Evolutionary conservation across 1,140 invertebrate genomes (phyloP).

Genomic region (Apocrypta bakeri): DNA sequence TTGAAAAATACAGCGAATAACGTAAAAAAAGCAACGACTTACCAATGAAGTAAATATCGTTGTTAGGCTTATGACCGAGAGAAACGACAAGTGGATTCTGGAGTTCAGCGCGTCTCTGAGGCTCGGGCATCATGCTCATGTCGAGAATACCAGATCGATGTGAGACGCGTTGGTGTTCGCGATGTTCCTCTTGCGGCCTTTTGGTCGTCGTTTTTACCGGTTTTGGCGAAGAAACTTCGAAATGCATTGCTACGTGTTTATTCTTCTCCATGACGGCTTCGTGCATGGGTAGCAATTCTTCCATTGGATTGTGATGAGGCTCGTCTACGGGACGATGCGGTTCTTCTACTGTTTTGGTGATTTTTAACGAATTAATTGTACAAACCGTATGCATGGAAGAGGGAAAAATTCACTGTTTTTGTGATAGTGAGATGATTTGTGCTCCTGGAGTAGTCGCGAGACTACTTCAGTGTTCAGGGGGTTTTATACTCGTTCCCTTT

Average conservation of each 20-base stretch:
- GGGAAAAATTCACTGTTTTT: too few species aligned
- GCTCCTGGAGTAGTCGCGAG: too few species aligned
- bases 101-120: slow-evolving; percentile 58
- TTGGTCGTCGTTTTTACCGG: not conserved
- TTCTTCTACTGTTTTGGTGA: not conserved
- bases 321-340: not conserved
- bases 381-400: too few species aligned
- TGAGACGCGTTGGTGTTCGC: not conserved
- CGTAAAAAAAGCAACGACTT: too few species aligned
- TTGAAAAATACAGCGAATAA: too few species aligned
- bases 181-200: not conserved
- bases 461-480: too few species aligned
- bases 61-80: slow-evolving; percentile 59
- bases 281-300: not conserved
- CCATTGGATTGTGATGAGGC: not conserved
- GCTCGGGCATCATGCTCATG: slow-evolving; percentile 52
- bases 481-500: too few species aligned
- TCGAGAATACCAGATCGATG: not conserved
- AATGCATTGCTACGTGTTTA: not conserved
- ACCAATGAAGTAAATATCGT: slow-evolving; percentile 71
- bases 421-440: too few species aligned
- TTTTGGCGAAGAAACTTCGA: not conserved
- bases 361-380: too few species aligned
- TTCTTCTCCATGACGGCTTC: not conserved
- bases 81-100: slow-evolving; percentile 61